These are phyloP conservation scores for Brachionus sp. DNA, from an alignment of 1,140 invertebrate genomes.

Conservation along the genomic window DNA sequence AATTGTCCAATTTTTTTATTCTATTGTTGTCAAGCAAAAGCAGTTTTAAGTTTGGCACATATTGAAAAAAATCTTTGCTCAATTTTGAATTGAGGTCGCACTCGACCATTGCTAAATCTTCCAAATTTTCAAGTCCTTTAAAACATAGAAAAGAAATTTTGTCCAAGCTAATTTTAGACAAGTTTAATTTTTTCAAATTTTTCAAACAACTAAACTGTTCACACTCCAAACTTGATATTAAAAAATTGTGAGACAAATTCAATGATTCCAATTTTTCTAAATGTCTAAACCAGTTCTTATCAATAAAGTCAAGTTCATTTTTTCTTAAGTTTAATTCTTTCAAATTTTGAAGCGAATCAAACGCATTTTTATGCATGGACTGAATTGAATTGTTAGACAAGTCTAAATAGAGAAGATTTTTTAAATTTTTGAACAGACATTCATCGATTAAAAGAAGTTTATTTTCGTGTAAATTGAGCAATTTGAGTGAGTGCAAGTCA, in stretches of 20 bases:
- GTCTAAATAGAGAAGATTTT: not conserved
- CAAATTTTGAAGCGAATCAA: not conserved
- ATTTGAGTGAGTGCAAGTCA: not conserved
- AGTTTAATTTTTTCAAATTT: conserved; percentile 23
- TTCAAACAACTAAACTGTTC: not conserved
- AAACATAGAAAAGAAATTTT: not conserved
- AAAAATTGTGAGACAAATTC: conserved; percentile 27
- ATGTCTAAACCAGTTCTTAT: not conserved
- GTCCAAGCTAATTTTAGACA: not conserved
- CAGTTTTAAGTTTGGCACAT: not conserved
- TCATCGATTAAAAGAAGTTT: not conserved
- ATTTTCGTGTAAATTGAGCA: conserved; percentile 12
- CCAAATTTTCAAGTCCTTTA: not conserved
- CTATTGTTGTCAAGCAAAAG: conserved; percentile 19
- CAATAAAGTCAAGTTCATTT: conserved; percentile 16
- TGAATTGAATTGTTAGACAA: conserved; percentile 12
- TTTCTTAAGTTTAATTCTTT: conserved; percentile 5
- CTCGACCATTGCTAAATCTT: not conserved
- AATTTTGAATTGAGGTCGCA: not conserved
- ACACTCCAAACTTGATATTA: not conserved
- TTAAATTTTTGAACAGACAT: not conserved
- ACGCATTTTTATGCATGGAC: not conserved
- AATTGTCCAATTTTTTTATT: not conserved
- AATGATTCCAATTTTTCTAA: not conserved
- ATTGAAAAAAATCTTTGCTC: not conserved